Base-by-base conservation (phyloP, 2,113 vertebrate genomes). In the Toxostoma redivivum region DNA sequence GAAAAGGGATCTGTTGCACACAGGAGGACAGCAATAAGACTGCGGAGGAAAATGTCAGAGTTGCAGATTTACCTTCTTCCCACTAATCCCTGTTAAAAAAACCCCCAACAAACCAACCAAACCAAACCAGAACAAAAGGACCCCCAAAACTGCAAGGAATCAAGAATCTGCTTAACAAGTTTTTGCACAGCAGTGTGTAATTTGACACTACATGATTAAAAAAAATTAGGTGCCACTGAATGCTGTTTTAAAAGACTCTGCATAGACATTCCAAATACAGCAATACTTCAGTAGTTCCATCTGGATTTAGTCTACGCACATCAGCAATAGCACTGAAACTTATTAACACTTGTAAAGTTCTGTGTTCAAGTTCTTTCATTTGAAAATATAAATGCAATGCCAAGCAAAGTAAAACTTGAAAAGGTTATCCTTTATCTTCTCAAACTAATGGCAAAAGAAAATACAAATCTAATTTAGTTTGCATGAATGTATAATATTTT, bases 361-460 rank as follows among this genome's bases (percentile, higher is more conserved):
- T 1, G 0, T 65, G 62, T 81, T 90, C 8, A 9, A 35, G 67
- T 31, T 66, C 64, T 76, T 95, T 94, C 30, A 24, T 86, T 87
- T 65, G 86, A 93, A 92, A 91, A 88, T 89, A 82, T 24, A 86
- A 94, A 73, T 76, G 35, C 33, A 57, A 35, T 83, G 56, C 56
- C 65, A 69, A 61, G 57, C 60, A 72, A 92, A 89, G 58, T 62
- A 72, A 33, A 84, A 95, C 70, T 89, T 94, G 65, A 92, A 94
- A 96, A 87, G 73, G 66, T 94, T 96, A 88, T 92, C 78, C 60
- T 96, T 97, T 95, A 93, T 97, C 89, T 94, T 93, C 73, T 91
- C 69, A 93, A 92, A 69, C 71, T 81, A 82, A 70, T 76, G 69
- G 58, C 38, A 81, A 91, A 88, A 88, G 40, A 88, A 89, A 80